Evolutionary conservation across 2,113 vertebrate genomes (phyloP), one percentile per base, ranked within the genome.

Genomic region (Larimichthys crocea): DNA sequence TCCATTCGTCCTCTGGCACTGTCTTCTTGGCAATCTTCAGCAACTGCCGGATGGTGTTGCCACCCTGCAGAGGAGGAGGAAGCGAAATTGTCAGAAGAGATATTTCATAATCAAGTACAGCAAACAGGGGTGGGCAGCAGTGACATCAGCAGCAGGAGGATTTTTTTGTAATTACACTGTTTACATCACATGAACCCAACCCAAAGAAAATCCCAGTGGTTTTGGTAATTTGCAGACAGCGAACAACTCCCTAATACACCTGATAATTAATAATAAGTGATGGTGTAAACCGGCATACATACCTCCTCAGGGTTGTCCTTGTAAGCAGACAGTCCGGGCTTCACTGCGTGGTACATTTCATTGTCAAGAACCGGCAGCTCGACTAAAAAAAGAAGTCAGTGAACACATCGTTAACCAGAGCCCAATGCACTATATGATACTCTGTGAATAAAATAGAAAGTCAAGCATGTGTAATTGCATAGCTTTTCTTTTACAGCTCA

Each of bases 311-410:
- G 97, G 60, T 96, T 94, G 93, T 98, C 96, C 88, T 95, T 97
- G 80, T 97, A 99, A 7, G 97, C 96, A 87, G 98, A 99, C 78
- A 99, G 95, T 83, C 98, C 98, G 40, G 98, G 98, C 84, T 99
- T 99, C 90, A 99, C 96, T 71, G 97, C 98, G 4, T 99, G 96
- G 94, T 97, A 99, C 86, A 99, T 94, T 93, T 99, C 98, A 87
- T 96, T 96, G 93, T 97, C 97, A 89, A 99, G 77, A 82, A 98
- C 94, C 31, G 97, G 97, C 87, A 97, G 90, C 89, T 96, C 97
- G 93, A 92, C 93, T 95, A 88, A 31, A 89, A 79, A 87, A 29
- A 49, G 20, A 79, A 70, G 86, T 26, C 14, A 55, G 64, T 14
- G 49, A 82, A 57, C 48, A 86, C 2, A 74, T 65, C 40, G 56